Conservation (phyloP, 2,113 vertebrate species). For the Plecotus auritus region DNA sequence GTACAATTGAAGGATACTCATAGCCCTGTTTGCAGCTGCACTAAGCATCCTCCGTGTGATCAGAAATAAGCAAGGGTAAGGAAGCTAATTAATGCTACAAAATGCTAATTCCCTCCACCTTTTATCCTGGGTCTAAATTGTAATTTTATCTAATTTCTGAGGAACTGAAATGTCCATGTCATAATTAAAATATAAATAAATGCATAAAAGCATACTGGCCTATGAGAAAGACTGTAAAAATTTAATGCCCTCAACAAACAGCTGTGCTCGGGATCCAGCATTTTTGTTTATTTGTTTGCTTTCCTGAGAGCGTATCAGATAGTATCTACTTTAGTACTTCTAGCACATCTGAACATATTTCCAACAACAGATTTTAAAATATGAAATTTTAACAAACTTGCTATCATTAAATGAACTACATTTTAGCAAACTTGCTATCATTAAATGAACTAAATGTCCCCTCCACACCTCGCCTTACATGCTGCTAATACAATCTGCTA, state of each 20-base stretch:
- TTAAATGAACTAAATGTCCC: not conserved
- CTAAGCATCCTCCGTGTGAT: conserved; percentile 67
- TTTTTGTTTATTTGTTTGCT: not conserved
- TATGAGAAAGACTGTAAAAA: conserved; percentile 29
- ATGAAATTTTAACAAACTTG: not conserved
- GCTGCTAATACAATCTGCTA: not conserved
- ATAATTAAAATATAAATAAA: conserved; percentile 70
- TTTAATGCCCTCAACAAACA: conserved; percentile 48
- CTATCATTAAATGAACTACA: not conserved
- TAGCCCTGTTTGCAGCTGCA: conserved; percentile 38
- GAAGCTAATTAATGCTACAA: conserved; percentile 71
- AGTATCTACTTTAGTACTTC: conserved; percentile 32
- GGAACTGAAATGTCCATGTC: conserved; percentile 41
- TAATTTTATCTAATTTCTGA: conserved; percentile 75
- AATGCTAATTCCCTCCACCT: conserved; percentile 67
- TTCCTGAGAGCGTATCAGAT: conserved; percentile 2
- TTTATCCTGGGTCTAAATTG: conserved; percentile 70
- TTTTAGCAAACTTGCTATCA: not conserved
- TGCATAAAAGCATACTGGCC: conserved; percentile 40
- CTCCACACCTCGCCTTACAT: not conserved
- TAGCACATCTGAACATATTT: not conserved
- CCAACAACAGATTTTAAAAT: conserved; percentile 18
- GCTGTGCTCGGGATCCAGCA: conserved; percentile 10
- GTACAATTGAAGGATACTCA: conserved; percentile 61
- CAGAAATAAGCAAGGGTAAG: conserved; percentile 68